Conservation (phyloP, 2,797 vertebrate species). For the Linurgus olivaceus region DNA sequence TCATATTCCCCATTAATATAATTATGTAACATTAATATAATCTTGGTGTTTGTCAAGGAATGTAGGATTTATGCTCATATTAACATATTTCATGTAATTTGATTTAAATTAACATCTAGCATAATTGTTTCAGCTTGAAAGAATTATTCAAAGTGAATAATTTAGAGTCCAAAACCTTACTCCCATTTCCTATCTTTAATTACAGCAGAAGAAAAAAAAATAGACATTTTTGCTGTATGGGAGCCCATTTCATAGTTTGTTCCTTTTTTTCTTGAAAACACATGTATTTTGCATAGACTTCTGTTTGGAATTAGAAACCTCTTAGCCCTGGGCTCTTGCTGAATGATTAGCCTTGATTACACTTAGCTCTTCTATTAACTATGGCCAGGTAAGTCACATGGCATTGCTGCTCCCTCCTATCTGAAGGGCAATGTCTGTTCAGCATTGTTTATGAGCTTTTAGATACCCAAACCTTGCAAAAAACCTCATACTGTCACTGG, state of each 20-base stretch:
- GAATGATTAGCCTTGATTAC: not conserved
- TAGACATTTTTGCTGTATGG: not conserved
- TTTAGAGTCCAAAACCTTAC: not conserved
- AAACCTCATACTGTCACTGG: not conserved
- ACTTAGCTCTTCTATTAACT: not conserved
- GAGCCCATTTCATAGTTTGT: not conserved
- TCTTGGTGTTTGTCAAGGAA: not conserved
- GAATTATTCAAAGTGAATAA: not conserved
- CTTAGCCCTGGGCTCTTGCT: not conserved
- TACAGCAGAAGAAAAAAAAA: not conserved
- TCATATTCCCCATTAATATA: not conserved
- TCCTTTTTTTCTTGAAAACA: not conserved
- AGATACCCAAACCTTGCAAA: not conserved
- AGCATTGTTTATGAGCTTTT: not conserved
- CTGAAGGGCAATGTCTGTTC: not conserved
- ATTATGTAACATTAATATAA: not conserved
- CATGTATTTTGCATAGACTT: not conserved
- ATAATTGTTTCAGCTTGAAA: conserved; percentile 1
- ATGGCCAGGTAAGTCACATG: not conserved
- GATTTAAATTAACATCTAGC: not conserved
- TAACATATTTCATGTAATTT: not conserved
- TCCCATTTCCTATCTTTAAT: not conserved
- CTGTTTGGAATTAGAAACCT: not conserved
- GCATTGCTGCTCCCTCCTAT: not conserved
- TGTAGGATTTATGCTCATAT: not conserved